phyloP scores from a whole-genome alignment of 2,888 invertebrate genomes.

The Eristalinus sepulchralis region DNA sequence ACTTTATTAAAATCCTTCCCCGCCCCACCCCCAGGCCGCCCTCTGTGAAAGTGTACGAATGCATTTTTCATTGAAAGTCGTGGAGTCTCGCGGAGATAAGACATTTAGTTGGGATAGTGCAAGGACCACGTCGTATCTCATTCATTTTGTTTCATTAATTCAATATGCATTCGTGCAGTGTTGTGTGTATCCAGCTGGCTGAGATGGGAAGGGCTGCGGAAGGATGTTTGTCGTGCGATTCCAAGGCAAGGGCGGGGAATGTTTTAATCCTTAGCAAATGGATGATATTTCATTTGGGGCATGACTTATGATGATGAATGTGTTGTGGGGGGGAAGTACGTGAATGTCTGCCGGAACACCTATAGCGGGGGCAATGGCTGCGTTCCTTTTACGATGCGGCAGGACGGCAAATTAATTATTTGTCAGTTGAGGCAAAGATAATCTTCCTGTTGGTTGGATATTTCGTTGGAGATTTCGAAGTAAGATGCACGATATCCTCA shows the following conservation, averaged over 20 bases:
- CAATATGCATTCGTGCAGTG: conserved; percentile 27
- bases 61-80: conserved; percentile 56
- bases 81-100: conserved; percentile 50
- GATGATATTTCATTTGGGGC: conserved; percentile 61
- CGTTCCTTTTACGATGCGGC: background rate
- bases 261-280: conserved; percentile 69
- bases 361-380: conserved; percentile 15
- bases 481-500: background rate
- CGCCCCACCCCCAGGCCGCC: background rate
- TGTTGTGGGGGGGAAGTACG: conserved; percentile 74
- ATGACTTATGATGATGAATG: conserved; percentile 81
- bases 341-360: conserved; percentile 65
- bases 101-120: conserved; percentile 33
- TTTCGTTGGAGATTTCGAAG: background rate
- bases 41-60: conserved; percentile 26
- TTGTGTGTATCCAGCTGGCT: background rate
- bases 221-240: conserved; percentile 34
- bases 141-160: conserved; percentile 74
- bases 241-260: background rate
- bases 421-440: background rate
- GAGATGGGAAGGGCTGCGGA: background rate
- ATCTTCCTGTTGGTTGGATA: background rate
- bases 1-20: conserved; percentile 53
- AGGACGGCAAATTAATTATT: background rate
- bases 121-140: conserved; percentile 64